phyloP scores from a whole-genome alignment of 2,888 invertebrate genomes.

The Empis stercorea region DNA sequence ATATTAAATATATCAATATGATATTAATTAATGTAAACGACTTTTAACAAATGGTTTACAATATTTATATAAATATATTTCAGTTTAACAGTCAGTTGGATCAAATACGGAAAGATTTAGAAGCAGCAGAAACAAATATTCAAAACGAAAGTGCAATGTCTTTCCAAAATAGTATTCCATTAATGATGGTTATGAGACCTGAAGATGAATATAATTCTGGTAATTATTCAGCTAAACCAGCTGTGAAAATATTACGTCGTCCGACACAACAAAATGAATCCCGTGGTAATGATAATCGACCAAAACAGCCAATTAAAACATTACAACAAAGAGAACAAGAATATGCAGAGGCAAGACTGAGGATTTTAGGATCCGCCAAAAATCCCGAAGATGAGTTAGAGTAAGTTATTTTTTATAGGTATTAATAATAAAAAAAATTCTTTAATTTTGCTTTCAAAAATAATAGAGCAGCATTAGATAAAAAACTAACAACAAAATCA shows the following conservation, averaged over 20 bases:
- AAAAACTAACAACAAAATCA: neutral
- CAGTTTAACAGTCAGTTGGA: conserved; percentile 10
- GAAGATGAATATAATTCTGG: conserved; percentile 63
- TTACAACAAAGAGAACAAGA: conserved; percentile 84
- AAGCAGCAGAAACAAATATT: neutral
- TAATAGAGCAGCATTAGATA: neutral
- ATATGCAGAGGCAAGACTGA: conserved; percentile 79
- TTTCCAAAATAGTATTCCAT: conserved; percentile 36
- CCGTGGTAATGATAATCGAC: conserved; percentile 50
- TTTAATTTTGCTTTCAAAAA: neutral
- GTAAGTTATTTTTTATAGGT: conserved; percentile 37
- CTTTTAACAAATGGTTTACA: no score
- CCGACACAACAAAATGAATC: conserved; percentile 44
- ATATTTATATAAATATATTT: conserved; percentile 1
- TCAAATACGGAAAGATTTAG: conserved; percentile 7
- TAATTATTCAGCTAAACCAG: conserved; percentile 56
- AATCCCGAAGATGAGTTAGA: conserved; percentile 63
- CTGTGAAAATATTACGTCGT: conserved; percentile 71
- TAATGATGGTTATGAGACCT: conserved; percentile 58
- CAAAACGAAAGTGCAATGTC: conserved; percentile 20
- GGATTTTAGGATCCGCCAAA: conserved; percentile 78
- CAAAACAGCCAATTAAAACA: conserved; percentile 65
- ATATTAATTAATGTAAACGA: no score
- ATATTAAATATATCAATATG: no score
- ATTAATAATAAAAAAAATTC: neutral